phyloP scores from a whole-genome alignment of 2,113 vertebrate species.

The Stigmatopora nigra region DNA sequence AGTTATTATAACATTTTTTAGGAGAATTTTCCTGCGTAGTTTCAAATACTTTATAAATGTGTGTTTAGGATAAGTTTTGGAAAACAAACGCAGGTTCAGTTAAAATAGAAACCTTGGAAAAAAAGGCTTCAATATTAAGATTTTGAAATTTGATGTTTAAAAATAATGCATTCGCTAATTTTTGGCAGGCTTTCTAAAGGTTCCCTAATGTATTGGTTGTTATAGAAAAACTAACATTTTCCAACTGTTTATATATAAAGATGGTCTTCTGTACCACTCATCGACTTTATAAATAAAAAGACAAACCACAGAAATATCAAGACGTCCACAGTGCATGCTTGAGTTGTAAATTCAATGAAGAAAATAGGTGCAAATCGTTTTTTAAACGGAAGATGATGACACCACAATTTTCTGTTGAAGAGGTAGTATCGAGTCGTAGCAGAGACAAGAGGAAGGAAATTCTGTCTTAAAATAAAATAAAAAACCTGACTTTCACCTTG shows the following conservation, averaged over 20 bases:
- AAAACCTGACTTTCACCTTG: neutral
- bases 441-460: neutral
- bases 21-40: conserved; percentile 54
- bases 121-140: too few species aligned
- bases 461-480: neutral
- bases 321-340: conserved; percentile 62
- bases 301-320: conserved; percentile 48
- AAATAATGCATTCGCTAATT: too few species aligned
- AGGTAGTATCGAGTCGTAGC: neutral
- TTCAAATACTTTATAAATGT: conserved; percentile 14
- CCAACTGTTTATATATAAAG: conserved; percentile 25
- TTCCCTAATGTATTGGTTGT: neutral
- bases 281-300: conserved; percentile 34
- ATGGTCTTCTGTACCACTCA: conserved; percentile 21
- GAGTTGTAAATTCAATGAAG: conserved; percentile 46
- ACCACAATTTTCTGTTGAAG: neutral
- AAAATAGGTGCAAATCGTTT: conserved; percentile 37
- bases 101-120: conserved; percentile 10
- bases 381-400: neutral
- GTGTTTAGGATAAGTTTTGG: conserved; percentile 21
- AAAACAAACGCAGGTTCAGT: conserved; percentile 24
- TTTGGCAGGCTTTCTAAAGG: neutral
- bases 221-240: neutral
- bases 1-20: conserved; percentile 3
- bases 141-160: too few species aligned